A percentile compares a stretch with the other conserved stretches of the same genome.
Conservation (phyloP, 2,888 invertebrate species). For the Leptogaster cylindrica region DNA sequence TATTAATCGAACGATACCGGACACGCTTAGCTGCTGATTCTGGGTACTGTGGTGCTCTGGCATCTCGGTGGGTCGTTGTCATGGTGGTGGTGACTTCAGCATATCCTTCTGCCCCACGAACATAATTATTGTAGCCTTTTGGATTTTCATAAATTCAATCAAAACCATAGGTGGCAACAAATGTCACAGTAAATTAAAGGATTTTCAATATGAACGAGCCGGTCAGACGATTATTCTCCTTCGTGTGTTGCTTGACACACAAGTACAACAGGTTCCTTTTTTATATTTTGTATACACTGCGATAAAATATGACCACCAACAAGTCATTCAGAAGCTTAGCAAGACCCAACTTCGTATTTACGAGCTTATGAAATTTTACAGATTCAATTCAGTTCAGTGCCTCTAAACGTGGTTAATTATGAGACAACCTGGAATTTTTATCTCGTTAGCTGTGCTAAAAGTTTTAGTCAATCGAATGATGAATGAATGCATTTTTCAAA, state of each 20-base stretch:
- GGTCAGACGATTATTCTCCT: constrained; percentile 21
- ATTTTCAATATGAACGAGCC: constrained; percentile 30
- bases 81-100: background rate
- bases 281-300: no score
- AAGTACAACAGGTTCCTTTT: no score
- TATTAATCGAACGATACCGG: constrained; percentile 9
- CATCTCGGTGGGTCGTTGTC: background rate
- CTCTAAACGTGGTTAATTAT: constrained; percentile 35
- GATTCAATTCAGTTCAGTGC: constrained; percentile 19
- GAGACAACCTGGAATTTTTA: constrained; percentile 23
- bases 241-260: constrained; percentile 13
- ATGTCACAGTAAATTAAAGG: constrained; percentile 42
- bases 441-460: constrained; percentile 27
- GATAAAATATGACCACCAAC: constrained; percentile 35
- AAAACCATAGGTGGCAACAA: constrained; percentile 43
- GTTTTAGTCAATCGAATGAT: constrained; percentile 14
- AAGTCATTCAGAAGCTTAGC: constrained; percentile 36
- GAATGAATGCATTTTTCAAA: constrained; percentile 29
- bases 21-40: constrained; percentile 12
- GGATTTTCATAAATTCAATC: constrained; percentile 40
- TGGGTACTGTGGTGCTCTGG: constrained; percentile 15
- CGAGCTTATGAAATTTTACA: constrained; percentile 8
- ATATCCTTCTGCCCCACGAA: constrained; percentile 16
- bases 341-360: constrained; percentile 18
- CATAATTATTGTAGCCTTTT: constrained; percentile 34